A percentile compares a stretch with the other conserved stretches of the same genome.
Evolutionary conservation across 2,888 invertebrate species (phyloP).

Genomic region (Philereme vetulata): DNA sequence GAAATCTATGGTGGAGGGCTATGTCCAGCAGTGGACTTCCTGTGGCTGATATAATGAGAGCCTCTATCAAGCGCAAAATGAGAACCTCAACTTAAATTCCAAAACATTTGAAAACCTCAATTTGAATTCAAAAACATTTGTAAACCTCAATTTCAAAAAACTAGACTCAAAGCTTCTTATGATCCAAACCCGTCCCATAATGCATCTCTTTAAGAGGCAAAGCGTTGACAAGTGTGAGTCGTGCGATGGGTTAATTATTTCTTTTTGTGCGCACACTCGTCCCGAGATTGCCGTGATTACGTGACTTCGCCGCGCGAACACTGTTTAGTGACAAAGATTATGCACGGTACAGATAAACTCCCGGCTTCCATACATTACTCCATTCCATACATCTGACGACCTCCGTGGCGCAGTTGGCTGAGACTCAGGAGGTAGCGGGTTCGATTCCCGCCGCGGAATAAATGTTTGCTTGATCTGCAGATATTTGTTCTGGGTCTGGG

Average conservation of each 20-base stretch:
- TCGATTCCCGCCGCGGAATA: too few relatives aligned
- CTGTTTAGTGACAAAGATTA: constrained; percentile 44
- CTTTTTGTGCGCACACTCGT: constrained; percentile 67
- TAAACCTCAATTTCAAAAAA: neutral
- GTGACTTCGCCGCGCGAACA: constrained; percentile 54
- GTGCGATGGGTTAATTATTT: constrained; percentile 71
- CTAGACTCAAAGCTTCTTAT: neutral
- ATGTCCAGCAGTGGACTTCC: too few relatives aligned
- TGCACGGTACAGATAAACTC: neutral
- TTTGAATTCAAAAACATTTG: neutral
- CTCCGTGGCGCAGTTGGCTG: too few relatives aligned
- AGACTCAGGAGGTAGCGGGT: too few relatives aligned
- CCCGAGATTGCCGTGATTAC: constrained; percentile 73
- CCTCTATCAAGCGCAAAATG: too few relatives aligned
- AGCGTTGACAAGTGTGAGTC: constrained; percentile 56
- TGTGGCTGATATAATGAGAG: too few relatives aligned
- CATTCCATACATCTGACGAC: too few relatives aligned
- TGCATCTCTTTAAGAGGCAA: constrained; percentile 25
- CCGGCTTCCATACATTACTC: too few relatives aligned
- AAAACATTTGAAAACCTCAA: neutral
- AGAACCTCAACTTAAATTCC: too few relatives aligned
- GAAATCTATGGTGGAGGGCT: too few relatives aligned
- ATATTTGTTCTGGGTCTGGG: too few relatives aligned
- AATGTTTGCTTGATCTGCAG: too few relatives aligned
- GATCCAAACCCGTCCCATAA: constrained; percentile 14